phyloP scores from a whole-genome alignment of 2,797 vertebrate species.

The Ctenopoma kingsleyae region DNA sequence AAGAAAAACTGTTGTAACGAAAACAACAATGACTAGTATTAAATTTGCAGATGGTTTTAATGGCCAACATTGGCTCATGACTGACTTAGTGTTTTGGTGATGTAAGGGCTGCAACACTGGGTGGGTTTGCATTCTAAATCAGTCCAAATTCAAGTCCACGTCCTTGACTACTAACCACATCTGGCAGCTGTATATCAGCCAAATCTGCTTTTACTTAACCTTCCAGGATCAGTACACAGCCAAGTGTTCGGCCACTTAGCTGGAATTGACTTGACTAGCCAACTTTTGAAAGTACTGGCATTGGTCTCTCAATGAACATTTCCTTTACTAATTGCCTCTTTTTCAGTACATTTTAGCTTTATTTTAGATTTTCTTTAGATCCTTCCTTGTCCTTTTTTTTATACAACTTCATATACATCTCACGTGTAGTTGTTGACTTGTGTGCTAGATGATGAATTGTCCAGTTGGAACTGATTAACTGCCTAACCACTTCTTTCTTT shows the following conservation, averaged over 20 bases:
- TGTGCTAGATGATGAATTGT: too few relatives aligned
- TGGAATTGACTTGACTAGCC: constrained; percentile 7
- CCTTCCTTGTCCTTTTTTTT: too few relatives aligned
- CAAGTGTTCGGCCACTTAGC: constrained; percentile 32
- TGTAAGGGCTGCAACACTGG: constrained; percentile 22
- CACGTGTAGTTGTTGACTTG: too few relatives aligned
- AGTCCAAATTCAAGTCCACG: constrained; percentile 8
- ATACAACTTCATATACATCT: too few relatives aligned
- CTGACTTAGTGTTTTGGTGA: neutral
- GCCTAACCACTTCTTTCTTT: too few relatives aligned
- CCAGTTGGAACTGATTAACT: too few relatives aligned
- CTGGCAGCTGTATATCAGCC: constrained; percentile 29
- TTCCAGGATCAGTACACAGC: constrained; percentile 34
- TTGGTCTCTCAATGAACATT: neutral
- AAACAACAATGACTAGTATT: neutral
- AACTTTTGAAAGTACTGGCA: neutral
- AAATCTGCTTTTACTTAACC: constrained; percentile 14
- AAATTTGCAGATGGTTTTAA: neutral
- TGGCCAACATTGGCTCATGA: neutral
- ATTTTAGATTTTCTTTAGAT: too few relatives aligned
- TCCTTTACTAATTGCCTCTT: too few relatives aligned
- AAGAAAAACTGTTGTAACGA: too few relatives aligned
- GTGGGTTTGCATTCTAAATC: constrained; percentile 20
- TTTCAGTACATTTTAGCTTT: too few relatives aligned
- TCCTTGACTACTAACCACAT: constrained; percentile 29